Evolutionary conservation across 2,113 vertebrate genomes (phyloP), one percentile per base, ranked within the genome.

Genomic region (Pleuronectes platessa): DNA sequence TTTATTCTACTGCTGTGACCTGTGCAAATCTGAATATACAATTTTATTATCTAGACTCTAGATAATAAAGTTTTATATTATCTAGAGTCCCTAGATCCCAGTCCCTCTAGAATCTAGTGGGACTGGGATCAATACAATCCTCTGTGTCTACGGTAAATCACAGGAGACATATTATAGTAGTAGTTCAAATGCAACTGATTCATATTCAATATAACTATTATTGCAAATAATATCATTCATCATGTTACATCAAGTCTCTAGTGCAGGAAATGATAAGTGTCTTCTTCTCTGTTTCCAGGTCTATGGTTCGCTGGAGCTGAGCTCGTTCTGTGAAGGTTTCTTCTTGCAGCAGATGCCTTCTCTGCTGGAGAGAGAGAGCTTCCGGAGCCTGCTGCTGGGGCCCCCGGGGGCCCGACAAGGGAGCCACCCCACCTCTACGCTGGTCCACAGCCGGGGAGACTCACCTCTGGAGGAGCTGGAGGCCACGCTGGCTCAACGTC

Each of bases 281-380:
- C 4, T 2, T 59, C 49, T 17, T 74, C 40, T 79, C 13, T 58
- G 40, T 4, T 2, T 53, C 37, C 89, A 99, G 98, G 95, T 94
- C 23, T 95, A 97, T 79, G 95, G 94, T 0, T 96, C 96, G 0
- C 88, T 92, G 0, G 96, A 98, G 68, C 94, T 99, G n/a, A 94
- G 94, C 72, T 92, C 95, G 0, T 96, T 97, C 84, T 98, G 97
- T 0, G 96, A 98, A 68, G 96, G 96, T 74, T 99, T 95, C 95
- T 99, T 99, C 94, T 93, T 99, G 76, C 95, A 98, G 90, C 96
- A 97, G 88, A 97, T 98, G 97, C 93, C 92, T 35, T 89, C 93
- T 0, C 92, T 99, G 17, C 88, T 99, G 54, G 96, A 98, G 67
- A 95, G 93, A 79, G 98, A 99, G 68, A 85, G 93, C 0, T 98